Conservation (phyloP, 2,888 invertebrate genomes). For the Ptilodon capucinus region DNA sequence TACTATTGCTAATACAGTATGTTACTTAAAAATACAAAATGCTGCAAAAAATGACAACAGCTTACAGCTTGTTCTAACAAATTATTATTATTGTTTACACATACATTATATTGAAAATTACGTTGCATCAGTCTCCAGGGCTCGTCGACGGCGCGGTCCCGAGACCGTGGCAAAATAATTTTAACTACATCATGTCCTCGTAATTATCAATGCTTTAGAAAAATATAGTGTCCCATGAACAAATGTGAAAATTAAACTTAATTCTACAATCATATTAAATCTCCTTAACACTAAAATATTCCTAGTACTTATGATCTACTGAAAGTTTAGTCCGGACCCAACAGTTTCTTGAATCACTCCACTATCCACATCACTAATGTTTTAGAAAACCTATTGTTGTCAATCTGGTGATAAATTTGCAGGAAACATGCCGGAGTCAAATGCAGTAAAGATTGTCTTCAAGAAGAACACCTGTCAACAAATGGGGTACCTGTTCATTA, state of each 20-base stretch:
- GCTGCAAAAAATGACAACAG: constrained; percentile 66
- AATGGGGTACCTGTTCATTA: background rate
- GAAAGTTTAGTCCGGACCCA: constrained; percentile 70
- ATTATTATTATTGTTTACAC: constrained; percentile 37
- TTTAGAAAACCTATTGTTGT: constrained; percentile 62
- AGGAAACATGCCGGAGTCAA: constrained; percentile 67
- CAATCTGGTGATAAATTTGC: constrained; percentile 63
- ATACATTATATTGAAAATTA: constrained; percentile 46
- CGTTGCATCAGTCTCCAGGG: constrained; percentile 43
- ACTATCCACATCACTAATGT: constrained; percentile 71
- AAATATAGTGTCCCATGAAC: constrained; percentile 64
- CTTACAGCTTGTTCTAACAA: constrained; percentile 53
- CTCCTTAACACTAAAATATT: constrained; percentile 71
- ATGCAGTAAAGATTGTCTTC: constrained; percentile 63
- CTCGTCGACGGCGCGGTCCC: constrained; percentile 7
- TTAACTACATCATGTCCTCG: constrained; percentile 37
- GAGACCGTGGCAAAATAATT: constrained; percentile 50
- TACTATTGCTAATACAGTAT: constrained; percentile 50
- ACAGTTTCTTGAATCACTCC: constrained; percentile 69
- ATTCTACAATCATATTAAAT: constrained; percentile 76
- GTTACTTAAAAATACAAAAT: constrained; percentile 68
- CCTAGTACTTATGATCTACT: constrained; percentile 68
- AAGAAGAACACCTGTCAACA: constrained; percentile 38
- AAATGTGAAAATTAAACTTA: constrained; percentile 71
- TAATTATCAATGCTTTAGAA: constrained; percentile 51